Evolutionary conservation across 2,113 vertebrate genomes (phyloP).

Genomic region (Asarcornis scutulata): DNA sequence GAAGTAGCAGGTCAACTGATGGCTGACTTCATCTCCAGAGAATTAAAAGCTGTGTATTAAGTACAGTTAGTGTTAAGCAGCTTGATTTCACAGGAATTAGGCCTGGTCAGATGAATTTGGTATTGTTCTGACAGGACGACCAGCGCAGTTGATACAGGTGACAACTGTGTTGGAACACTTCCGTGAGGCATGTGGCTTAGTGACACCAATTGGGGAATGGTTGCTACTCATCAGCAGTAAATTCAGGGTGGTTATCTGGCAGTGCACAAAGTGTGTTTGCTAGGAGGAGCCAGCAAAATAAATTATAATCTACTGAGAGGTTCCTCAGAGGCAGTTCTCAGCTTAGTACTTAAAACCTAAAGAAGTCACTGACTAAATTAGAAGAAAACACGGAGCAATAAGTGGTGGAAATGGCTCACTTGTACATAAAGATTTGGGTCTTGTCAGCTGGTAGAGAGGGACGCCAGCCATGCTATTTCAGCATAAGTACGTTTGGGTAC

Average conservation of each 20-base stretch:
- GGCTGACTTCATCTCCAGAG: background rate
- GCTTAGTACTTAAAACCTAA: background rate
- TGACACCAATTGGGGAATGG: background rate
- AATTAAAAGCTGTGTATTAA: background rate
- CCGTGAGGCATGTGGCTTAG: background rate
- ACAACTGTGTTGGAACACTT: background rate
- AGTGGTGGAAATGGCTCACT: background rate
- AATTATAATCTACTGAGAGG: background rate
- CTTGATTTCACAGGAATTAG: background rate
- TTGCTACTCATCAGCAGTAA: background rate
- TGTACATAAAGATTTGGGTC: background rate
- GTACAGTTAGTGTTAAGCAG: background rate
- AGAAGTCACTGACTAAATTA: background rate
- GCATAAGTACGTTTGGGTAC: background rate
- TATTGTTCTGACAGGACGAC: background rate
- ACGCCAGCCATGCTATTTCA: background rate
- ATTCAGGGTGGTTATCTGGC: background rate
- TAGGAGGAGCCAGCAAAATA: background rate
- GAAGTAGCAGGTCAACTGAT: background rate
- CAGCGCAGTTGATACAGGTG: background rate
- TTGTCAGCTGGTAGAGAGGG: background rate
- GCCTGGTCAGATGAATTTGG: background rate
- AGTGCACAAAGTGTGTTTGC: background rate
- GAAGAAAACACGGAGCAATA: background rate
- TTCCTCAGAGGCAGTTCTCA: background rate